Base-by-base conservation (phyloP, 2,888 invertebrate genomes). In the Drosophila stalkeri region DNA sequence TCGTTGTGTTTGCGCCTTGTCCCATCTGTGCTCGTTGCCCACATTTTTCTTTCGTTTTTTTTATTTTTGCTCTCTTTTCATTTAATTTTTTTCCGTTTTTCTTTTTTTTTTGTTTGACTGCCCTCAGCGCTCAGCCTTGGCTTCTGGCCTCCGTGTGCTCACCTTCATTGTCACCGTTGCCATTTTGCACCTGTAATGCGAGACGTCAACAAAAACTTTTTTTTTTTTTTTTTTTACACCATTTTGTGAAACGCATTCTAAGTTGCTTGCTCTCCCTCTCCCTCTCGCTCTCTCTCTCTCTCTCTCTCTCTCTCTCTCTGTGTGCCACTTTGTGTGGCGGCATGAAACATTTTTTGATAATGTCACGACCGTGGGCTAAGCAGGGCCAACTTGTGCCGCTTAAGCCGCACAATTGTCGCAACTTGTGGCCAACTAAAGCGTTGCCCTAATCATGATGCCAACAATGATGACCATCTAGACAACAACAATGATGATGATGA, bases 101-200 rank as follows among this genome's bases (percentile, higher is more conserved):
- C 12, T 33, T 14, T 33, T 23, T 37, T 37, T 37, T 4, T 5
- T 12, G 3, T 12, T 16, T 7, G 12, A 2, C 31, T 18, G 23
- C 5, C 27, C 27, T 27, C 27, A 27, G 27, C 27, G 27, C 27
- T 27, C 27, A 27, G 27, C 46, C 46, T n/a, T 11, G 54, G n/a
- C 18, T n/a, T 12, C 20, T 31, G 39, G 37, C 16, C 16, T 27
- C 14, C 18, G 33, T 18, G 33, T 18, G 61, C 56, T 66, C 54
- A 46, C 54, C 52, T 47, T 61, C 66, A 62, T 55, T 55, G 51
- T 71, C 71, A 66, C 49, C 75, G 52, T 55, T 43, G 61, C 66
- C 60, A 68, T 70, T 76, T 81, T 76, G 81, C 72, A 78, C 78
- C 81, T 81, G 81, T 81, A 78, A 81, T 78, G 65, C 76, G 76